Percentiles rank a stretch among this genome's conserved stretches.
These are phyloP conservation scores for Holacanthella duospinosa DNA, from an alignment of 2,888 invertebrate genomes.

Conservation along the genomic window DNA sequence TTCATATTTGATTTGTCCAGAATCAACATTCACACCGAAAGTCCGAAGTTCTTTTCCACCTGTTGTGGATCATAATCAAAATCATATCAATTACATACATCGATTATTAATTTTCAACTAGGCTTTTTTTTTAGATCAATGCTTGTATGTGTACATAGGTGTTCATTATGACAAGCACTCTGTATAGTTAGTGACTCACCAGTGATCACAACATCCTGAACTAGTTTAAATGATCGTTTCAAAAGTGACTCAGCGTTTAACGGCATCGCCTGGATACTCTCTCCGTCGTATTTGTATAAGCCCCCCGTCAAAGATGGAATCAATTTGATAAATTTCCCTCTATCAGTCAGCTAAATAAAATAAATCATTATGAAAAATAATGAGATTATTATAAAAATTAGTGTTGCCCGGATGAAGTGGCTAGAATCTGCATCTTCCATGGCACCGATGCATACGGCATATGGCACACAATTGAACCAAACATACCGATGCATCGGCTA, in stretches of 20 bases:
- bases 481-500: too few relatives aligned
- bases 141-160: too few relatives aligned
- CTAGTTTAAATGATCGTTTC: constrained; percentile 68
- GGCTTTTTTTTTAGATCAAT: background rate
- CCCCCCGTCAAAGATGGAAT: constrained; percentile 88
- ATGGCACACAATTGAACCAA: too few relatives aligned
- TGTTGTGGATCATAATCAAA: too few relatives aligned
- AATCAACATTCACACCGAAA: constrained; percentile 67
- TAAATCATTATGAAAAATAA: too few relatives aligned
- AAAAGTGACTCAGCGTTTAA: constrained; percentile 76
- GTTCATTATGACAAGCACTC: too few relatives aligned
- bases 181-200: too few relatives aligned
- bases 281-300: constrained; percentile 83
- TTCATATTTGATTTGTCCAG: constrained; percentile 64
- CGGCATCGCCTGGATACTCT: constrained; percentile 69
- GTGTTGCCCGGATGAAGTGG: too few relatives aligned
- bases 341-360: too few relatives aligned
- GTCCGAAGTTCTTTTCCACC: constrained; percentile 77
- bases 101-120: background rate
- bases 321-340: constrained; percentile 75
- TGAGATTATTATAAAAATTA: too few relatives aligned
- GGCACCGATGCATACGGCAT: too few relatives aligned
- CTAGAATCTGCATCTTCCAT: background rate
- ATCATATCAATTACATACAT: constrained; percentile 5
- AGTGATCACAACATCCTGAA: constrained; percentile 72